A percentile compares a stretch with the other conserved stretches of the same genome.
Evolutionary conservation across 1,140 invertebrate genomes (phyloP).

Genomic region (Leptinotarsa defecta): DNA sequence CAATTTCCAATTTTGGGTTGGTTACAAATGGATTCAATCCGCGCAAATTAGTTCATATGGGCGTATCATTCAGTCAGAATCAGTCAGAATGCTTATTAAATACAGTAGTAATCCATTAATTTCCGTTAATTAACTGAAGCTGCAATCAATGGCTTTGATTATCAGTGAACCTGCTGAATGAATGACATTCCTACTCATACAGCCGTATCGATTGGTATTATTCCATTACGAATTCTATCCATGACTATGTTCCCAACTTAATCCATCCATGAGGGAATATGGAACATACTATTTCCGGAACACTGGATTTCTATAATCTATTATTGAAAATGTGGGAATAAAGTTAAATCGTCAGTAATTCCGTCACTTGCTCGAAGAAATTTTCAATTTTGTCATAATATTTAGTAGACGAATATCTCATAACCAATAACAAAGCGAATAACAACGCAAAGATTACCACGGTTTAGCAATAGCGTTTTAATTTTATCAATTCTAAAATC

Average conservation of each 20-base stretch:
- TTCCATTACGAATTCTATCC: neutral
- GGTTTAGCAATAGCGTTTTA: too few species aligned
- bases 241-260: neutral
- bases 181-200: neutral
- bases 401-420: too few species aligned
- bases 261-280: neutral
- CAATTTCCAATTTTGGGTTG: too few species aligned
- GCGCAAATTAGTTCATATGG: neutral
- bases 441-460: too few species aligned
- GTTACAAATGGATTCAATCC: too few species aligned
- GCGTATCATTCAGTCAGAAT: neutral
- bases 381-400: too few species aligned
- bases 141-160: neutral
- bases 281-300: neutral
- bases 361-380: too few species aligned
- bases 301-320: neutral
- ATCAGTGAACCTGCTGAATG: neutral
- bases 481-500: too few species aligned
- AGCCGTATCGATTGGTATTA: neutral
- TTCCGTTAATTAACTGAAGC: neutral
- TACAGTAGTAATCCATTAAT: neutral
- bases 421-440: too few species aligned
- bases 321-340: too few species aligned
- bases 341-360: too few species aligned
- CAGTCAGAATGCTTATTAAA: neutral